Conservation (phyloP, 2,797 vertebrate species). For the Crocodylus rhombifer region DNA sequence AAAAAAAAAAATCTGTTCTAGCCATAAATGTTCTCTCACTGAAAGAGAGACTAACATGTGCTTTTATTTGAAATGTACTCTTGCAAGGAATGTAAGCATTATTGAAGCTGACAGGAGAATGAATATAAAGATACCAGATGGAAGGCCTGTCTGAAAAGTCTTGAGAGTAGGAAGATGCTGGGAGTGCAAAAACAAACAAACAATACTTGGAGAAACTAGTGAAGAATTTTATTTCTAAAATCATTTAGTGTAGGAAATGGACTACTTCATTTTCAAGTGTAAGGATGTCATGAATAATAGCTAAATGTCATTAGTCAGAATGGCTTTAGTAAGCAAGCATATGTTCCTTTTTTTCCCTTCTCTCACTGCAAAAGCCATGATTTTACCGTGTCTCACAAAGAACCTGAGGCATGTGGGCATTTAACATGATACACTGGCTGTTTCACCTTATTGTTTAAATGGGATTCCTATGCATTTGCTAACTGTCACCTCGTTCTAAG, state of each 20-base stretch:
- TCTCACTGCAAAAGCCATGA: background rate
- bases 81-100: background rate
- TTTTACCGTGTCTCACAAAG: background rate
- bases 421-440: background rate
- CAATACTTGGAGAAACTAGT: background rate
- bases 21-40: fast-evolving
- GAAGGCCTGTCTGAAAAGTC: background rate
- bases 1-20: background rate
- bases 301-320: background rate
- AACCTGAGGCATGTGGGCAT: background rate
- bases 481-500: conserved; percentile 70
- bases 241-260: background rate
- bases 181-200: background rate
- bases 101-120: background rate
- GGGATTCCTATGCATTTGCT: conserved; percentile 13
- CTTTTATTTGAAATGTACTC: background rate
- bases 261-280: background rate
- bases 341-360: background rate
- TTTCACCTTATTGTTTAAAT: conserved; percentile 33
- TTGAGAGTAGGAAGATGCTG: background rate
- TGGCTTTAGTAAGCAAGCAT: background rate
- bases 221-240: background rate
- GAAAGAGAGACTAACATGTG: background rate
- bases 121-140: background rate
- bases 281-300: background rate